Evolutionary conservation across 64 coral and sea anemone species (phyloP), one percentile per base, ranked within the genome.

Genomic region (Pocillopora damicornis): DNA sequence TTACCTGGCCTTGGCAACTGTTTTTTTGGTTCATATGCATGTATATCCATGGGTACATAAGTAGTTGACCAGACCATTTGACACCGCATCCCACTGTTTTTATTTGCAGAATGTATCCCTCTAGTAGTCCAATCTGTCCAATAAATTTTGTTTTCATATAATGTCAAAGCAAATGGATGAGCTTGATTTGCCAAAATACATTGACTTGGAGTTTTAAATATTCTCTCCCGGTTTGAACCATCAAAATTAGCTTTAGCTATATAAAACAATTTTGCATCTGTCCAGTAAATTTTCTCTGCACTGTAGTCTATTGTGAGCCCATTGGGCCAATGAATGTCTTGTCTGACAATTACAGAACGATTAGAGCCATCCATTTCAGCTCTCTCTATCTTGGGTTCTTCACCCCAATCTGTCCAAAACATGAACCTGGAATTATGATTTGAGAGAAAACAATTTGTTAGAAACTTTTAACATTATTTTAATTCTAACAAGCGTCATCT

Each of bases 361-460:
- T 90, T 86, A 37, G 79, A 60, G 35, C 82, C 79, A 67, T 96
- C 88, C 94, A 96, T 93, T 37, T 88, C 91, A 59, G 91, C 91
- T 36, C 88, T 76, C 30, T 96, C 94, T 45, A 96, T 96, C 78
- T 93, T 96, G 23, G 94, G 94, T 8, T 78, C 58, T 61, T 96
- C 88, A 0, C 94, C 94, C 94, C 94, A 96, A 45, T 96, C 94
- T 18, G 94, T 93, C 94, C 94, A 96, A 85, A 96, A 93, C 91
- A 96, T 90, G n/a, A 76, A 92, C 57, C 94, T 95, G 18, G 1
- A 81, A 25, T 59, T 59, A 68, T n/a, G 59, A 63, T 51, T 51
- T 4, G 42, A 51, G 7, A 51, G 7, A 51, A 51, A 51, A 51
- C 42, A 30, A 30, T 30, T 30, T 30, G 42, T 51, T 51, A 51